Conservation (phyloP, 2,888 invertebrate genomes). For the Sericinus montela region DNA sequence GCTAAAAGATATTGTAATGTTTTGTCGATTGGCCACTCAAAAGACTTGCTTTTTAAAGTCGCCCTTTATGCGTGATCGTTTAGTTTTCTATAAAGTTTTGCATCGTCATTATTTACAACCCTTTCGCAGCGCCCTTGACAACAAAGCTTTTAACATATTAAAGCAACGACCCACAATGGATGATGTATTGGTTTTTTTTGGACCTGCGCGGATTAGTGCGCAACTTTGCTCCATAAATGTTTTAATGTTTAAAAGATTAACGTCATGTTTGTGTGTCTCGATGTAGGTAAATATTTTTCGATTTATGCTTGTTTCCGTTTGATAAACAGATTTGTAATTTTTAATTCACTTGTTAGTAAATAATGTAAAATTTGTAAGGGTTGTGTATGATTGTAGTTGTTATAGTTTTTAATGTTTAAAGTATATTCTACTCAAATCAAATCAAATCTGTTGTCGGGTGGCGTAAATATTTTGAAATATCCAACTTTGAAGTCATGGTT, state of each 20-base stretch:
- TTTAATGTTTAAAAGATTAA: conserved; percentile 78
- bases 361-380: neutral
- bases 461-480: too few species aligned
- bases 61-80: conserved; percentile 47
- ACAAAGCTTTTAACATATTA: conserved; percentile 77
- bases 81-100: conserved; percentile 69
- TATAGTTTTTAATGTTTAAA: too few species aligned
- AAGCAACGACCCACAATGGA: conserved; percentile 65
- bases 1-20: conserved; percentile 10
- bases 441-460: too few species aligned
- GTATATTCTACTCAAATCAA: too few species aligned
- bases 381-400: neutral
- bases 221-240: conserved; percentile 63
- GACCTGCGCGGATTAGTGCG: conserved; percentile 50
- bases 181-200: conserved; percentile 63
- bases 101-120: conserved; percentile 78
- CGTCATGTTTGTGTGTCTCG: conserved; percentile 57
- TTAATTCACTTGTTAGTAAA: conserved; percentile 13
- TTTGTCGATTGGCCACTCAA: conserved; percentile 13
- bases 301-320: conserved; percentile 48
- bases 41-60: conserved; percentile 22
- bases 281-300: conserved; percentile 53
- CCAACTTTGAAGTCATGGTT: too few species aligned
- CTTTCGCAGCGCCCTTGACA: conserved; percentile 68
- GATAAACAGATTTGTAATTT: conserved; percentile 37